Evolutionary conservation across 23 tunicate genomes (phyloP), one percentile per base, ranked within the genome.

Genomic region (Aplidium turbinatum): DNA sequence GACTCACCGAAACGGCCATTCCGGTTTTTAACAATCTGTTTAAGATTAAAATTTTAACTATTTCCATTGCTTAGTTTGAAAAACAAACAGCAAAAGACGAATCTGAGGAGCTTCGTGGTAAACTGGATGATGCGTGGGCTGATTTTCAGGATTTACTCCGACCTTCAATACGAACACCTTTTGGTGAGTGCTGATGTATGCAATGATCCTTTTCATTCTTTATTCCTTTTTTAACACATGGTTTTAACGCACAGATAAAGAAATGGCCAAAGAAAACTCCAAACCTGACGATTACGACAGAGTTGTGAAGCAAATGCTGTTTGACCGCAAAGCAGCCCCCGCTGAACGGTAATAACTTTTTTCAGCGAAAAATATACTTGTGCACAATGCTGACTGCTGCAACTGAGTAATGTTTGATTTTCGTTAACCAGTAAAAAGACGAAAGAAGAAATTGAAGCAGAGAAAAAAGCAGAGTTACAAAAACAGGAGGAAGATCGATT

Each of bases 321-420:
- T 63, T 76, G 96, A 88, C 23, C 60, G 73, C 31, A 88, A 81
- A 81, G 96, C 76, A 42, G 83, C 79, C n/a, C 96, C 96, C 0
- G 75, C 87, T 3, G 58, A 75, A 30, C 76, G 65, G 94, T 85
- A 65, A 51, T 4, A 54, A 11, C 19, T 13, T 9, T 23, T 11
- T 9, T 20, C 27, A 7, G 7, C 16, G n/a, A n/a, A 56, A 56
- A 56, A n/a, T 23, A 23, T 9, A 56, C 7, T 7, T 20, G 9
- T 9, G 22, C 9, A 9, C 16, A 42, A 42, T 16, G 50, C 16
- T 42, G 50, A 42, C 50, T 42, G 50, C 16, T 42, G 50, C 50
- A 9, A 23, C n/a, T 20, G 26, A 11, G 7, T 39, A 7, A 63
- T 63, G 11, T 68, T 7, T 68, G 13, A 7, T 16, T 7, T n/a